Evolutionary conservation across 2,797 vertebrate genomes (phyloP).

Genomic region (Merluccius polli): DNA sequence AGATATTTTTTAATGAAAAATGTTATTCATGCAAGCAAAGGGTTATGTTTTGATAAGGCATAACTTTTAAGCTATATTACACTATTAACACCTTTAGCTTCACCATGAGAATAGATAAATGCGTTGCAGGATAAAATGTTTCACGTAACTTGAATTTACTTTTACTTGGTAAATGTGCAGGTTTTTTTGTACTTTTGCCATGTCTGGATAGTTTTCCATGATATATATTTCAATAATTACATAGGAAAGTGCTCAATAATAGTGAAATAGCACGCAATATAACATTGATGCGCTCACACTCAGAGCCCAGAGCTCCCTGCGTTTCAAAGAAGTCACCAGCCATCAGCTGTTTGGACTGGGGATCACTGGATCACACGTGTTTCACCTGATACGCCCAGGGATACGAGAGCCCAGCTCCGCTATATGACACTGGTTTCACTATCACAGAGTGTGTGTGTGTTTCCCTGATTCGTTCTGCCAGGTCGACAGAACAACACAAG

Average conservation of each 20-base stretch:
- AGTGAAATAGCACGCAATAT: neutral
- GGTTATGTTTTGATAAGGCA: too few species aligned
- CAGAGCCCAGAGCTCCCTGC: neutral
- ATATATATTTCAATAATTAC: neutral
- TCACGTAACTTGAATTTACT: too few species aligned
- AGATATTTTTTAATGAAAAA: too few species aligned
- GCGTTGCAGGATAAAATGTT: too few species aligned
- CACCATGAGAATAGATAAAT: too few species aligned
- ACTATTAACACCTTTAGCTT: too few species aligned
- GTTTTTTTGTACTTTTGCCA: neutral
- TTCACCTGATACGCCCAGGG: neutral
- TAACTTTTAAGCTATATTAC: too few species aligned
- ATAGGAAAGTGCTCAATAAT: neutral
- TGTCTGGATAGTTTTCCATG: neutral
- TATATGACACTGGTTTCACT: neutral
- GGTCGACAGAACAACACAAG: constrained; percentile 47
- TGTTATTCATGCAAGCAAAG: too few species aligned
- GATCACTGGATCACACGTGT: neutral
- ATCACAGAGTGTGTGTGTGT: neutral
- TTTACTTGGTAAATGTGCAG: too few species aligned
- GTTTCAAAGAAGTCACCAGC: neutral
- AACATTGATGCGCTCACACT: neutral
- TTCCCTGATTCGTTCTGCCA: constrained; percentile 19
- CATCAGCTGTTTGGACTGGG: neutral
- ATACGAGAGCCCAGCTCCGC: neutral